Evolutionary conservation across 1,140 invertebrate species (phyloP).

Genomic region (Mizuhopecten yessoensis): DNA sequence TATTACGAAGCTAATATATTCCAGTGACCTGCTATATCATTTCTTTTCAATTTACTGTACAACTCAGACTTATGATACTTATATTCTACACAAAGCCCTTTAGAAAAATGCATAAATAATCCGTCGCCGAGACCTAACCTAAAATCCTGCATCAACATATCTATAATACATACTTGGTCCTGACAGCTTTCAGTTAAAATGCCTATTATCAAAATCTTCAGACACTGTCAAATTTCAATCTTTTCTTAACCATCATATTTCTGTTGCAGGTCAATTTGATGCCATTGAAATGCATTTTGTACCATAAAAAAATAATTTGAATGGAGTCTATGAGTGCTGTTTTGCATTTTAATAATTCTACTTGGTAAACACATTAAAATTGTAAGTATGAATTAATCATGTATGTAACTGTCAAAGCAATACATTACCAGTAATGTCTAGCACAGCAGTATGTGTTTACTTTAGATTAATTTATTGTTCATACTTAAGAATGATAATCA

Average conservation of each 20-base stretch:
- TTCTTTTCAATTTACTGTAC: background rate
- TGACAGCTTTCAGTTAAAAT: background rate
- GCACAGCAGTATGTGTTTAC: background rate
- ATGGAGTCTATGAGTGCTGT: background rate
- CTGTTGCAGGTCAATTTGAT: background rate
- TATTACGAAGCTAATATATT: constrained; percentile 36
- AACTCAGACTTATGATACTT: background rate
- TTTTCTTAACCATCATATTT: background rate
- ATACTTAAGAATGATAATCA: too few species aligned
- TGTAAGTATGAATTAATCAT: background rate
- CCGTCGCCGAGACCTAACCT: background rate
- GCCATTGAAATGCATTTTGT: constrained; percentile 16
- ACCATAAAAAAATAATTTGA: background rate
- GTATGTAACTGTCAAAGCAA: background rate
- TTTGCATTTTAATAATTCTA: constrained; percentile 21
- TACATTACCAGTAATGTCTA: background rate
- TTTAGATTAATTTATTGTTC: too few species aligned
- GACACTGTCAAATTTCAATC: background rate
- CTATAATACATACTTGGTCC: background rate
- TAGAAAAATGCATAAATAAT: background rate
- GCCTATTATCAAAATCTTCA: background rate
- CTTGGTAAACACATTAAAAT: background rate
- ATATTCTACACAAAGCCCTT: background rate
- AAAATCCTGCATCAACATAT: background rate
- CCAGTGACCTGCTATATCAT: background rate